Conservation (phyloP, 1,140 invertebrate genomes). For the Ips typographus region DNA sequence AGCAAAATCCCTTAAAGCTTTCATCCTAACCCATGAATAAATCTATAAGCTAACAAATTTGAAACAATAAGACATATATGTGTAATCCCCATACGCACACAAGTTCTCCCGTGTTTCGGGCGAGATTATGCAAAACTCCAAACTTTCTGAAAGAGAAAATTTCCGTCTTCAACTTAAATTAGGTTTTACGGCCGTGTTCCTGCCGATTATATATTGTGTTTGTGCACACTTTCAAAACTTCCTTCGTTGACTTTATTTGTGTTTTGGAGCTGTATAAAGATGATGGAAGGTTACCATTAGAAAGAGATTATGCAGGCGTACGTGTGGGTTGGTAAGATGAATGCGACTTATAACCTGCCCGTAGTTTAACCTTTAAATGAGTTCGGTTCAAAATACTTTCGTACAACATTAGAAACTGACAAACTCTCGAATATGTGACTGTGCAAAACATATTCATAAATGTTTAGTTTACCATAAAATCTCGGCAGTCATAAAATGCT, state of each 20-base stretch:
- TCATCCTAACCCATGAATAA: no score
- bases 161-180: constrained; percentile 17
- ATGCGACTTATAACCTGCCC: no score
- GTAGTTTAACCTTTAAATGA: no score
- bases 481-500: no score
- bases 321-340: not conserved
- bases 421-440: no score
- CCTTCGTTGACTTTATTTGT: constrained; percentile 1
- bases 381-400: no score
- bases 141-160: not conserved
- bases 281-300: constrained; percentile 3
- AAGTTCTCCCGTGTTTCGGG: not conserved
- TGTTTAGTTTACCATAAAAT: no score
- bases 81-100: not conserved
- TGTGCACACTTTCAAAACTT: constrained; percentile 11
- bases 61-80: not conserved
- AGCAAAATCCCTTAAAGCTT: no score
- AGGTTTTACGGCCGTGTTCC: constrained; percentile 13
- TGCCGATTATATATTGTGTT: constrained; percentile 20
- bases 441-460: no score
- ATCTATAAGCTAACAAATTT: no score
- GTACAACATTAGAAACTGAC: no score
- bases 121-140: constrained; percentile 10
- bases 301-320: constrained; percentile 2
- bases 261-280: not conserved